Percentiles rank a stretch among this genome's conserved stretches.
These are phyloP conservation scores for Phortica magna DNA, from an alignment of 2,888 invertebrate genomes.

Conservation along the genomic window DNA sequence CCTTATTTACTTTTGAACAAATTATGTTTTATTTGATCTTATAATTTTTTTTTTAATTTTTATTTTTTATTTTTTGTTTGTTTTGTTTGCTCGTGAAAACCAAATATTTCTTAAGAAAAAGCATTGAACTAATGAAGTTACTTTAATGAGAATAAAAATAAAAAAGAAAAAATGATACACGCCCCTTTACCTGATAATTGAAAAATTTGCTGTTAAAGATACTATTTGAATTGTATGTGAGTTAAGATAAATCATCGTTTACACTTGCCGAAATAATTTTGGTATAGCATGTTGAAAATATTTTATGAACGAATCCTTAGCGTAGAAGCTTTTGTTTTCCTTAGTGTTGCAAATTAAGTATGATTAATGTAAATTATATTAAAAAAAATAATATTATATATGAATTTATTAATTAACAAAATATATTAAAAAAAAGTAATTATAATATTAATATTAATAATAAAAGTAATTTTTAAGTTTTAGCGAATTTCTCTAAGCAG, in stretches of 20 bases:
- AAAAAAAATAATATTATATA: no score
- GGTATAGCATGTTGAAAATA: slow-evolving; percentile 46
- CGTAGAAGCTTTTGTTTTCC: background rate
- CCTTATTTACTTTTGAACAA: background rate
- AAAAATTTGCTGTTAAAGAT: slow-evolving; percentile 67
- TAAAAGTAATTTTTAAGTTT: slow-evolving; percentile 58
- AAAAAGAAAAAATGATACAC: slow-evolving; percentile 62
- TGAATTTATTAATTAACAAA: background rate
- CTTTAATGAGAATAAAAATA: slow-evolving; percentile 13
- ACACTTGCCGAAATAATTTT: slow-evolving; percentile 21
- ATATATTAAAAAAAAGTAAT: slow-evolving; percentile 40
- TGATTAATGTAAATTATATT: slow-evolving; percentile 12
- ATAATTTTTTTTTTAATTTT: background rate
- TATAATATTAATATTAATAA: slow-evolving; percentile 55
- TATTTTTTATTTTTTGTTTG: background rate
- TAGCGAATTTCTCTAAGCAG: slow-evolving; percentile 66
- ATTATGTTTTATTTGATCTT: no score
- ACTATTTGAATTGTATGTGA: slow-evolving; percentile 23
- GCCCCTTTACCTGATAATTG: slow-evolving; percentile 68
- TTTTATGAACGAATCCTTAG: slow-evolving; percentile 40
- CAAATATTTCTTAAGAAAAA: slow-evolving; percentile 65
- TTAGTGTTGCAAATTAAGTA: slow-evolving; percentile 15
- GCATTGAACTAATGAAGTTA: slow-evolving; percentile 35
- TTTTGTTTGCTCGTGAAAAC: slow-evolving; percentile 61
- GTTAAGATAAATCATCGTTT: slow-evolving; percentile 30